Conservation (phyloP, 2,113 vertebrate species). For the Anguilla rostrata region DNA sequence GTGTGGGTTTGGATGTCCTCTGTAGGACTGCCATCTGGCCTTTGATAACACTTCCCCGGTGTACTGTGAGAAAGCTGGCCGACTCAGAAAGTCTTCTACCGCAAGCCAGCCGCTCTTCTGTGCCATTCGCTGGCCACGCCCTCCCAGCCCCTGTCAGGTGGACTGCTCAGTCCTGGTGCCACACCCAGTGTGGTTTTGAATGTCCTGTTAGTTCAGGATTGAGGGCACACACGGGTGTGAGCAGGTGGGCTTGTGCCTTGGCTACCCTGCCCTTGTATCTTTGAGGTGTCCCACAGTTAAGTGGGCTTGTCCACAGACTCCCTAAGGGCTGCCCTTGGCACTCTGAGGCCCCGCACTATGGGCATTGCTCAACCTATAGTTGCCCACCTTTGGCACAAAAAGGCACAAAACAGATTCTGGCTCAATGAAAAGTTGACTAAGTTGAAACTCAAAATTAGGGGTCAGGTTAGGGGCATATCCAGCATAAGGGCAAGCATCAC, state of each 20-base stretch:
- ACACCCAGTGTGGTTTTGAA: neutral
- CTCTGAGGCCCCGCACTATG: too few species aligned
- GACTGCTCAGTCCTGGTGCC: neutral
- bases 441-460: too few species aligned
- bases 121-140: neutral
- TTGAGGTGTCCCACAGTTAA: too few species aligned
- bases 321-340: too few species aligned
- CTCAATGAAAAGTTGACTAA: too few species aligned
- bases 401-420: too few species aligned
- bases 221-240: neutral
- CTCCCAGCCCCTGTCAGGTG: neutral
- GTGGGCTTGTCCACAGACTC: too few species aligned
- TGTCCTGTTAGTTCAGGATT: neutral
- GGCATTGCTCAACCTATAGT: too few species aligned
- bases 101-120: neutral
- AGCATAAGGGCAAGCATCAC: too few species aligned
- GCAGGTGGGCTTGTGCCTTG: neutral
- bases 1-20: constrained; percentile 49
- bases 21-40: constrained; percentile 66
- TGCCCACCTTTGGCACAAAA: too few species aligned
- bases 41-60: constrained; percentile 39
- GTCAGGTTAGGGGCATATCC: too few species aligned
- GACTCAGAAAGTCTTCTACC: neutral
- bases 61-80: constrained; percentile 44
- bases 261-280: too few species aligned